phyloP scores from a whole-genome alignment of 2,888 invertebrate genomes.

The Sphecodes monilicornis region DNA sequence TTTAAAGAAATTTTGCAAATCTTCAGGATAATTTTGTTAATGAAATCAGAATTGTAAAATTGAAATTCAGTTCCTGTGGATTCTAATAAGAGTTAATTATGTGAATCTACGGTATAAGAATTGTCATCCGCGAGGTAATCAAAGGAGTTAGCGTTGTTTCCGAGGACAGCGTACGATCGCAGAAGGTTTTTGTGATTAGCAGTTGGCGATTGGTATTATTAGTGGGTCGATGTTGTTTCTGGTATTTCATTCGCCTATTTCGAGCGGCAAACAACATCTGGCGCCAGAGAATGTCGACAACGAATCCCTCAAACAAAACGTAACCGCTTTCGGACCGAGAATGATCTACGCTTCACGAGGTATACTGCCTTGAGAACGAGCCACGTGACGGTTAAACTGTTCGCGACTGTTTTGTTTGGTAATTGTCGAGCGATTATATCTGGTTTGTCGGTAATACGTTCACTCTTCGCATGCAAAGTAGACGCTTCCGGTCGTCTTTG shows the following conservation, averaged over 20 bases:
- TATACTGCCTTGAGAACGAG: constrained; percentile 11
- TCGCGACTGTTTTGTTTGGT: constrained; percentile 35
- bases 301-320: constrained; percentile 43
- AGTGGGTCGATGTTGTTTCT: constrained; percentile 19
- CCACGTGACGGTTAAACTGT: constrained; percentile 41
- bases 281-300: constrained; percentile 47
- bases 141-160: not conserved
- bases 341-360: constrained; percentile 15
- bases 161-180: not conserved
- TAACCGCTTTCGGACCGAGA: constrained; percentile 14
- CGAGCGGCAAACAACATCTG: constrained; percentile 47
- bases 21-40: no score
- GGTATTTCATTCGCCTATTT: constrained; percentile 33
- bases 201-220: not conserved
- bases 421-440: constrained; percentile 35
- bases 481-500: constrained; percentile 22
- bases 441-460: constrained; percentile 24
- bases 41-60: no score
- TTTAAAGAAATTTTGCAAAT: no score
- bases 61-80: no score
- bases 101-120: not conserved
- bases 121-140: no score
- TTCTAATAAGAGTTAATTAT: not conserved
- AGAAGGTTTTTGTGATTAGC: not conserved
- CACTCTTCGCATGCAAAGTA: constrained; percentile 18